A percentile compares a stretch with the other conserved stretches of the same genome.
Conservation (phyloP, 1,140 invertebrate species). For the Trichogramma pretiosum region DNA sequence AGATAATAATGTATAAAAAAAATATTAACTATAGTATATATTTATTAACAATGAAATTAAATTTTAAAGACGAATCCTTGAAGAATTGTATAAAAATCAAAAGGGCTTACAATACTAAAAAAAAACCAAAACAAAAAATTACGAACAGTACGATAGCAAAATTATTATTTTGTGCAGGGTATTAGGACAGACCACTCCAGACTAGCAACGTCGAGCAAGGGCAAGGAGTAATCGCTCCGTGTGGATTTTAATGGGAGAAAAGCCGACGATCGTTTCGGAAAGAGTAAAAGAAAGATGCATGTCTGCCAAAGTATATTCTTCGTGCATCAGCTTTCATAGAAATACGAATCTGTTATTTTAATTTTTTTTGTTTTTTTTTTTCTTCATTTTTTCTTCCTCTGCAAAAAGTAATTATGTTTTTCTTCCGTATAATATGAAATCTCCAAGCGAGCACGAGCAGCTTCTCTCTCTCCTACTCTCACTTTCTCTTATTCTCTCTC, state of each 20-base stretch:
- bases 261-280: no score
- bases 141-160: constrained; percentile 6
- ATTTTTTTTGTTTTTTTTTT: not conserved
- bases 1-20: constrained; percentile 21
- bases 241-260: no score
- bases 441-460: no score
- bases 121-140: no score
- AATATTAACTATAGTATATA: constrained; percentile 1
- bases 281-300: no score
- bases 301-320: constrained; percentile 10
- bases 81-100: constrained; percentile 4
- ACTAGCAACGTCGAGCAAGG: constrained; percentile 27
- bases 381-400: not conserved
- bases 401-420: no score
- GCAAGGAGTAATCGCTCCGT: constrained; percentile 23
- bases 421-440: no score
- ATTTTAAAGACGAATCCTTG: not conserved
- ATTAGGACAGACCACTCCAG: constrained; percentile 26
- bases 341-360: constrained; percentile 1
- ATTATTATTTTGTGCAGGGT: constrained; percentile 35
- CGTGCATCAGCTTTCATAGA: no score
- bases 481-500: not conserved
- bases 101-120: no score
- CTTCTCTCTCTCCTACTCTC: not conserved
- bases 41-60: not conserved